A percentile compares a stretch with the other conserved stretches of the same genome.
Evolutionary conservation across 2,888 invertebrate genomes (phyloP).

Genomic region (Strigamia maritima): DNA sequence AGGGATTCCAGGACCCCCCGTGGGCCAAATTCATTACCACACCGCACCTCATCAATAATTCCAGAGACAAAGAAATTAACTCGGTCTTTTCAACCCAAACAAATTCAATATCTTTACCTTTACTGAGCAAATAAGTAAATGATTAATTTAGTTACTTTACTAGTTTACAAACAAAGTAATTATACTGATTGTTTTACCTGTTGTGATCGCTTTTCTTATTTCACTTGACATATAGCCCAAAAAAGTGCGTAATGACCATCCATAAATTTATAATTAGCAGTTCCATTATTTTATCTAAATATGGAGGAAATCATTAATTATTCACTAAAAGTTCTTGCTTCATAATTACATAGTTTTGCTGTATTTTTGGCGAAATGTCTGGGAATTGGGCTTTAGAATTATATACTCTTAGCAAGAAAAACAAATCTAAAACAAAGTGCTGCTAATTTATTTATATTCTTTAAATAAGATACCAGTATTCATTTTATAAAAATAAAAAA

Average conservation of each 20-base stretch:
- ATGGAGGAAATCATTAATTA: conserved; percentile 10
- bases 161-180: neutral
- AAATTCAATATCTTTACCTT: neutral
- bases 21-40: conserved; percentile 32
- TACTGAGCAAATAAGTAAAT: neutral
- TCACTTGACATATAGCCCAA: neutral
- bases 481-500: neutral
- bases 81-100: neutral
- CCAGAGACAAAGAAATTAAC: conserved; percentile 30
- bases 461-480: neutral
- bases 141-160: too few species aligned
- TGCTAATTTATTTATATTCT: neutral
- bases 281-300: neutral
- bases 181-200: neutral
- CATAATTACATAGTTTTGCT: neutral
- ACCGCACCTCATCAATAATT: conserved; percentile 31
- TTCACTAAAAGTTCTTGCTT: neutral
- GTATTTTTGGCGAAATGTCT: neutral
- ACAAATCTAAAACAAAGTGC: neutral
- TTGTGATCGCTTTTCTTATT: neutral
- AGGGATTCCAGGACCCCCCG: conserved; percentile 29
- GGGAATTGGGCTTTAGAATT: neutral
- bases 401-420: neutral
- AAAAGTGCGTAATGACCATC: neutral
- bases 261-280: neutral